Evolutionary conservation across 2,113 vertebrate species (phyloP).

Genomic region (Chionodraco myersi): DNA sequence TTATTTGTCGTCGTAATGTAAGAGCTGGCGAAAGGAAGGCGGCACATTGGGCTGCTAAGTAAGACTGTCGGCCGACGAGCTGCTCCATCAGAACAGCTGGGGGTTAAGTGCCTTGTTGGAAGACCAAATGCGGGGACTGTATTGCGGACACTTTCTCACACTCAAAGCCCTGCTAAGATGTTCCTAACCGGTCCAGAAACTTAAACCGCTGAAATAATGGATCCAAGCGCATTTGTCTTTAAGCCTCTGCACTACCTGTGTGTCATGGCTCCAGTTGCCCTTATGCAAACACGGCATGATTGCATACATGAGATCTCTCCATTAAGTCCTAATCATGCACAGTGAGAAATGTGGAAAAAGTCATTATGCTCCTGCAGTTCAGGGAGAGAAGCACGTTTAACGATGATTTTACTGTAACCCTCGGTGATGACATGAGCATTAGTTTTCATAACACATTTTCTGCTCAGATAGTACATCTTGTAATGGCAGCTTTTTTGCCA

Average conservation of each 20-base stretch:
- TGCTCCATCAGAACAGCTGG: constrained; percentile 51
- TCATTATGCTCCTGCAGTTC: constrained; percentile 10
- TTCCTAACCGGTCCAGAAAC: constrained; percentile 23
- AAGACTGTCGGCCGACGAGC: constrained; percentile 23
- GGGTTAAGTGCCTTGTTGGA: constrained; percentile 58
- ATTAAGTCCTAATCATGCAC: constrained; percentile 32
- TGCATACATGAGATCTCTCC: constrained; percentile 34
- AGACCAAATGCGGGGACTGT: constrained; percentile 43
- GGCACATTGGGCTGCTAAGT: constrained; percentile 20
- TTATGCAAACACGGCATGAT: constrained; percentile 25
- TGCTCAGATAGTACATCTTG: background rate
- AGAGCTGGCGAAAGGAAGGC: constrained; percentile 1
- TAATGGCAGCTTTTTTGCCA: constrained; percentile 4
- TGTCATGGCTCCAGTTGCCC: constrained; percentile 11
- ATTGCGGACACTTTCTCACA: constrained; percentile 36
- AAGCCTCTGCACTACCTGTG: background rate
- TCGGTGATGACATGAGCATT: constrained; percentile 1
- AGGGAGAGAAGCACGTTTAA: constrained; percentile 8
- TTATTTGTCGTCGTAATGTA: constrained; percentile 18
- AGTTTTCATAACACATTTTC: background rate
- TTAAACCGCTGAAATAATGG: constrained; percentile 44
- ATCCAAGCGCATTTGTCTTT: constrained; percentile 32
- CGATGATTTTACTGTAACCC: background rate
- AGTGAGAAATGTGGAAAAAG: constrained; percentile 18
- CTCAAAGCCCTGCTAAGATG: constrained; percentile 15